These are phyloP conservation scores for Luperina nickerlii DNA, from an alignment of 2,888 invertebrate genomes.

Conservation along the genomic window DNA sequence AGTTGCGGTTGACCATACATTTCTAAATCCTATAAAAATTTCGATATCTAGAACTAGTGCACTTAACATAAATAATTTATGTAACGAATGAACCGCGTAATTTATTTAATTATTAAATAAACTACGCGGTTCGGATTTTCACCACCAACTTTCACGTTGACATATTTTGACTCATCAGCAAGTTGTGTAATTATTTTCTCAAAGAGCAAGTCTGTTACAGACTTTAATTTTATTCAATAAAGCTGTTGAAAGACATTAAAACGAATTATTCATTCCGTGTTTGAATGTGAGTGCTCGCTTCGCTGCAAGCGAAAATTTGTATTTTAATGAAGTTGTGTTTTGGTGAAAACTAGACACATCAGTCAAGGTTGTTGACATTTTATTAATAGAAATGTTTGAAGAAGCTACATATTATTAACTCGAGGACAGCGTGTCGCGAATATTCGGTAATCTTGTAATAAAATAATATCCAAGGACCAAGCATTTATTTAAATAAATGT, in stretches of 20 bases:
- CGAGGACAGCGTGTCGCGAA: conserved; percentile 3
- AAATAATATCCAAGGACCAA: neutral
- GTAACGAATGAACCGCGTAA: no score
- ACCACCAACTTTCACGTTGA: neutral
- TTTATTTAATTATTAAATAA: no score
- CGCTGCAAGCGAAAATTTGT: neutral
- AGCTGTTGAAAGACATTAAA: neutral
- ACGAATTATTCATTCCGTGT: neutral
- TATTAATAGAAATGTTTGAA: conserved; percentile 23
- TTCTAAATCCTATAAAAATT: neutral
- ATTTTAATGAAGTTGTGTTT: conserved; percentile 6
- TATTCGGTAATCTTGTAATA: neutral
- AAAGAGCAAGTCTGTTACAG: neutral
- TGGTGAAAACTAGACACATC: conserved; percentile 22
- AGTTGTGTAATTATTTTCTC: neutral
- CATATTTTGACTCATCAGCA: neutral
- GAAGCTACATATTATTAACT: conserved; percentile 34
- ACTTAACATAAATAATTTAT: neutral
- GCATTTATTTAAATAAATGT: neutral
- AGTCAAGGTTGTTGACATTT: conserved; percentile 51
- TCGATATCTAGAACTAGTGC: neutral
- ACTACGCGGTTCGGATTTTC: neutral
- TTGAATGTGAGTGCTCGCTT: neutral
- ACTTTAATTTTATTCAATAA: conserved; percentile 6
- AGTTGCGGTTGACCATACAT: neutral